phyloP scores from a whole-genome alignment of 2,113 vertebrate species.

The Clupea harengus region DNA sequence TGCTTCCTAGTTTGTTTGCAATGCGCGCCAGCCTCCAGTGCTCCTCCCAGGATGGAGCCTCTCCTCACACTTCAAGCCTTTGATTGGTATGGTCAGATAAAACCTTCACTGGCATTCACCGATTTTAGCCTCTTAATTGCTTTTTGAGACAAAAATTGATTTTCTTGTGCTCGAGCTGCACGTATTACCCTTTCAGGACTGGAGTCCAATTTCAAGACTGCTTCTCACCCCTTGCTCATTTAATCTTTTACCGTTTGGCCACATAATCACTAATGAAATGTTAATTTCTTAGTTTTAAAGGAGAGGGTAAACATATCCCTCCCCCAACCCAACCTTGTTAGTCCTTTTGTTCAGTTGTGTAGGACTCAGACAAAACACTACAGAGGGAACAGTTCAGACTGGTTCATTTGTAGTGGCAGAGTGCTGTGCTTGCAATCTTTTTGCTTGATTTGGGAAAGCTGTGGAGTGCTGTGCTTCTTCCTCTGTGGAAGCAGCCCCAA shows the following conservation, averaged over 20 bases:
- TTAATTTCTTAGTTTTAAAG: neutral
- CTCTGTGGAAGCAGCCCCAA: neutral
- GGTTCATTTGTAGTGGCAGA: constrained; percentile 23
- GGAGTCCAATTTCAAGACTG: neutral
- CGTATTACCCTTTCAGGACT: neutral
- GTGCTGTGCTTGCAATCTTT: constrained; percentile 21
- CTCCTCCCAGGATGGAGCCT: neutral
- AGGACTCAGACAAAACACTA: neutral
- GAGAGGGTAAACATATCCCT: neutral
- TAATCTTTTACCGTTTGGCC: neutral
- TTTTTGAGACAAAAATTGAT: neutral
- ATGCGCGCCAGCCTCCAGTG: neutral
- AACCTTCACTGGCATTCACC: neutral
- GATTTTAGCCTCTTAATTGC: constrained; percentile 24
- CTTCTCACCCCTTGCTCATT: neutral
- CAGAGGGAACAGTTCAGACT: neutral
- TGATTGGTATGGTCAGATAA: constrained; percentile 7
- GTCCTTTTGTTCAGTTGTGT: neutral
- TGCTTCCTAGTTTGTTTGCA: neutral
- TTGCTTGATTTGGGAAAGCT: neutral
- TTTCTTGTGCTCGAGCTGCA: neutral
- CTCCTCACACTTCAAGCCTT: neutral
- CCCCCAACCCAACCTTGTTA: neutral
- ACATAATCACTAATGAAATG: constrained; percentile 14
- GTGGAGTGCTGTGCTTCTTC: neutral